Conservation (phyloP, 2,888 invertebrate genomes). For the Ectobius pallidus region DNA sequence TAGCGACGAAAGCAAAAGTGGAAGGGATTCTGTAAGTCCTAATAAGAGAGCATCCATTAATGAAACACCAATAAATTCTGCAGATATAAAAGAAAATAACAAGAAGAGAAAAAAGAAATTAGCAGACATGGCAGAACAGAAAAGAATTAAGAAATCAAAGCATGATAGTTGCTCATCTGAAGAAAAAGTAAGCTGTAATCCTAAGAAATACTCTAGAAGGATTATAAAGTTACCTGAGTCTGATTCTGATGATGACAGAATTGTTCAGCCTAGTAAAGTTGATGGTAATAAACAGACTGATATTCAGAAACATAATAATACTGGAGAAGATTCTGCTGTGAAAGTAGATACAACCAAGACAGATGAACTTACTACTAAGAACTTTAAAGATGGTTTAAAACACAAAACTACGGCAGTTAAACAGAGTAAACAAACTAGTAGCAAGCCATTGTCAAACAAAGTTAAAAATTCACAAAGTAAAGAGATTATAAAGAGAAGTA, state of each 20-base stretch:
- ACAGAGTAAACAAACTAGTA: no score
- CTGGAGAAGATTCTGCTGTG: neutral
- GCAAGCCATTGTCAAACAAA: no score
- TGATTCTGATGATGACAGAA: slow-evolving; percentile 30
- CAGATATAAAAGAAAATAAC: slow-evolving; percentile 13
- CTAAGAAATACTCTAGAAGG: neutral
- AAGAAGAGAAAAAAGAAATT: slow-evolving; percentile 23
- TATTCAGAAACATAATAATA: neutral
- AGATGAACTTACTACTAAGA: no score
- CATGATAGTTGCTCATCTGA: neutral
- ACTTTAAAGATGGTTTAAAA: no score
- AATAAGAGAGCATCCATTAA: no score
- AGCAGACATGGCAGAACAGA: slow-evolving; percentile 27
- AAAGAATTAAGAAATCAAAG: slow-evolving; percentile 14
- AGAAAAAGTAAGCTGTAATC: neutral
- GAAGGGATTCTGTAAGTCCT: no score
- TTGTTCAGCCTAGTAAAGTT: neutral
- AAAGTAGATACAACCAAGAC: no score
- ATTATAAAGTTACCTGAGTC: slow-evolving; percentile 23
- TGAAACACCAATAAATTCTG: neutral
- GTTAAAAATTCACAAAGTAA: no score
- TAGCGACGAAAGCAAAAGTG: neutral
- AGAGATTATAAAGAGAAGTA: no score
- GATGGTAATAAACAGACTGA: neutral
- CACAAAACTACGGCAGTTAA: no score